Percentiles rank a stretch among this genome's conserved stretches.
Evolutionary conservation across 2,888 invertebrate species (phyloP).

Genomic region (Cinara cedri): DNA sequence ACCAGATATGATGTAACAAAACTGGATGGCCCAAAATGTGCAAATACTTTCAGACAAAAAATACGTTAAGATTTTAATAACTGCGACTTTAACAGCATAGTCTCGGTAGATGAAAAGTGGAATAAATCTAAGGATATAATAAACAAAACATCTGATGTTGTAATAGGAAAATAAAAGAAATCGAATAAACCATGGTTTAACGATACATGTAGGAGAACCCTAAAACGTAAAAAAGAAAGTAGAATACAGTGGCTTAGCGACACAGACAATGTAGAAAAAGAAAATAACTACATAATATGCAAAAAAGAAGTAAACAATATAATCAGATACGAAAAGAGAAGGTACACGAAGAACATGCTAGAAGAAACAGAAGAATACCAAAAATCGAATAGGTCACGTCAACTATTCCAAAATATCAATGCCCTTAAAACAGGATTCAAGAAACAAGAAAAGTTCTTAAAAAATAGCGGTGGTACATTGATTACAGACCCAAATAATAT

Average conservation of each 20-base stretch:
- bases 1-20: slow-evolving; percentile 25
- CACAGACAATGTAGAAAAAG: slow-evolving; percentile 23
- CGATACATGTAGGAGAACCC: slow-evolving; percentile 16
- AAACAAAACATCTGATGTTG: slow-evolving; percentile 18
- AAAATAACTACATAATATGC: slow-evolving; percentile 28
- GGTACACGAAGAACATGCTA: too few species aligned
- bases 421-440: too few species aligned
- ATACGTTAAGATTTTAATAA: slow-evolving; percentile 10
- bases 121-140: slow-evolving; percentile 28
- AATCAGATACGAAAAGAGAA: too few species aligned
- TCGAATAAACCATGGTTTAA: slow-evolving; percentile 37
- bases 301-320: slow-evolving; percentile 36
- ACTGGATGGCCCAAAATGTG: slow-evolving; percentile 24
- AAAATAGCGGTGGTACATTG: too few species aligned
- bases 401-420: too few species aligned
- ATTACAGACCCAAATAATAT: too few species aligned
- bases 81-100: slow-evolving; percentile 10
- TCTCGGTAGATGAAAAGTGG: slow-evolving; percentile 30
- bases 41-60: slow-evolving; percentile 9
- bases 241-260: too few species aligned
- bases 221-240: slow-evolving; percentile 30
- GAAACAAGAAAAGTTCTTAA: too few species aligned
- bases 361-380: slow-evolving; percentile 4
- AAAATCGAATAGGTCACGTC: too few species aligned
- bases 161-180: slow-evolving; percentile 36